phyloP scores from a whole-genome alignment of 2,888 invertebrate genomes.

The Tetropium fuscum region DNA sequence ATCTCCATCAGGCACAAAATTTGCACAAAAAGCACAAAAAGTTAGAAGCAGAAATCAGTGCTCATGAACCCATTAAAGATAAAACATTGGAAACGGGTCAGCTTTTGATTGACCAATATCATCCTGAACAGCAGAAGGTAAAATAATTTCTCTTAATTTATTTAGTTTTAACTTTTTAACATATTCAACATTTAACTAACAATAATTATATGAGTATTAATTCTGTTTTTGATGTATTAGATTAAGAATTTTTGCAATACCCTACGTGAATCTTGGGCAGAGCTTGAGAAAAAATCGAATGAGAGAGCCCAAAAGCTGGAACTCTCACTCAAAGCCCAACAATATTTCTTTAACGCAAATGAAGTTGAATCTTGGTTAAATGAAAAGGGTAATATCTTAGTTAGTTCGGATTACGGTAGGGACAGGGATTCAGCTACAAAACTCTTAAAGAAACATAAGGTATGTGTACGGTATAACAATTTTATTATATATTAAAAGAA shows the following conservation, averaged over 20 bases:
- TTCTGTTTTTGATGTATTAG: constrained; percentile 64
- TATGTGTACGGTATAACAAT: no score
- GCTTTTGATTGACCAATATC: constrained; percentile 78
- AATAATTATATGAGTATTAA: no score
- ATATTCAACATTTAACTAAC: no score
- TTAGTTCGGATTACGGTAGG: constrained; percentile 88
- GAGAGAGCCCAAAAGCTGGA: constrained; percentile 84
- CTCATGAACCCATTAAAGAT: constrained; percentile 87
- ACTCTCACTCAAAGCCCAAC: constrained; percentile 88
- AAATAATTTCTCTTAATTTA: constrained; percentile 20
- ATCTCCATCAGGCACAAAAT: constrained; percentile 92
- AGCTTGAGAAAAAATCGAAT: constrained; percentile 77
- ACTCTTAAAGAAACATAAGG: constrained; percentile 94
- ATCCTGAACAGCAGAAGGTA: constrained; percentile 85
- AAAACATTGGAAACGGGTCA: constrained; percentile 86
- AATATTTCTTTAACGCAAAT: constrained; percentile 90
- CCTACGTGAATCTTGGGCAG: constrained; percentile 79
- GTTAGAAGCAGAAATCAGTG: constrained; percentile 88
- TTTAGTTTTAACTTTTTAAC: constrained; percentile 9
- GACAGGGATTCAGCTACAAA: constrained; percentile 93
- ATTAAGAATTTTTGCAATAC: constrained; percentile 81
- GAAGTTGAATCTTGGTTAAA: constrained; percentile 95
- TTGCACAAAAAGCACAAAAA: constrained; percentile 95
- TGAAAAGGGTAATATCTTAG: constrained; percentile 85
- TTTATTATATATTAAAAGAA: constrained; percentile 2